phyloP scores from a whole-genome alignment of 53 echinoderm and acorn worm genomes.

The Apostichopus leukothele region DNA sequence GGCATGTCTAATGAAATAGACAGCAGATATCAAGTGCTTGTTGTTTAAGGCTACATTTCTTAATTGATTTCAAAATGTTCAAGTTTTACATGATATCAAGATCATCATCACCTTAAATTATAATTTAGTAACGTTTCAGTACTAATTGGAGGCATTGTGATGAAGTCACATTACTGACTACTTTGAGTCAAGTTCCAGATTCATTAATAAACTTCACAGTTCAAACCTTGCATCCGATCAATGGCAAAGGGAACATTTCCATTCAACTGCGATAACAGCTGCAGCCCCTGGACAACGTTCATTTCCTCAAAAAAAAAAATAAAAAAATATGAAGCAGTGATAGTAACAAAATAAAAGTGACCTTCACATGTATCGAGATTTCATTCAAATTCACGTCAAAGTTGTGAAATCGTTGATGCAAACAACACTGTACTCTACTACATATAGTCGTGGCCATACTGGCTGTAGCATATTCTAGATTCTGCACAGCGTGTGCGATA shows the following conservation, averaged over 20 bases:
- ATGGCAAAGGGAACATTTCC: neutral
- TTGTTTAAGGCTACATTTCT: too few species aligned
- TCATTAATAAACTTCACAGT: too few species aligned
- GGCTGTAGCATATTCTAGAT: neutral
- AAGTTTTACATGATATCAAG: too few species aligned
- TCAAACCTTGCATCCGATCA: neutral
- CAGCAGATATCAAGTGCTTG: too few species aligned
- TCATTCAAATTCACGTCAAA: neutral
- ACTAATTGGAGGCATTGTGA: too few species aligned
- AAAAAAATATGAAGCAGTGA: neutral
- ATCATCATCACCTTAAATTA: too few species aligned
- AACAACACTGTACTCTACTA: neutral
- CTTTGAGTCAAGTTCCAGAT: too few species aligned
- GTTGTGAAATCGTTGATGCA: conserved; percentile 1
- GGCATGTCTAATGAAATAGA: too few species aligned
- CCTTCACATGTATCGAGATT: conserved; percentile 1
- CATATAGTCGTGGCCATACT: neutral
- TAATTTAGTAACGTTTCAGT: too few species aligned
- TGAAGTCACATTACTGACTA: too few species aligned
- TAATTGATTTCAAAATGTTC: too few species aligned
- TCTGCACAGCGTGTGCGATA: neutral
- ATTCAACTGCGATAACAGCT: neutral
- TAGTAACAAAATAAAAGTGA: neutral
- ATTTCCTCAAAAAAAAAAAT: neutral
- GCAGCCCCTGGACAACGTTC: neutral